Conservation (phyloP, 2,888 invertebrate genomes). For the Blomia tropicalis region DNA sequence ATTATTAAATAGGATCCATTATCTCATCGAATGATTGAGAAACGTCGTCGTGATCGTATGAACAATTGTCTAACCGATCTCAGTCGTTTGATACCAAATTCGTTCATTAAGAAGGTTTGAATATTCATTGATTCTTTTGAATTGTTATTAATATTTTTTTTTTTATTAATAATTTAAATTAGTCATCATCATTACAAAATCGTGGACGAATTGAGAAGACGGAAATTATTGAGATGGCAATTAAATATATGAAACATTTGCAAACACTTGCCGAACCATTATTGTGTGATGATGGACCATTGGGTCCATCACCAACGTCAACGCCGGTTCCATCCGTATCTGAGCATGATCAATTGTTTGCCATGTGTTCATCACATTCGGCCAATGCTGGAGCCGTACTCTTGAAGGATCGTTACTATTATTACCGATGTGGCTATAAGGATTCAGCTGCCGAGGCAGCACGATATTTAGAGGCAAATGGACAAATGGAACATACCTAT, state of each 20-base stretch:
- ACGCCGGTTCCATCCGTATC: not conserved
- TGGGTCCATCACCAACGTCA: slow-evolving; percentile 2
- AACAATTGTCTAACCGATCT: slow-evolving; percentile 89
- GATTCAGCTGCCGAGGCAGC: slow-evolving; percentile 78
- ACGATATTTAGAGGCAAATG: slow-evolving; percentile 69
- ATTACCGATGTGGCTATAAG: slow-evolving; percentile 64
- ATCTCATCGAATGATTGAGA: slow-evolving; percentile 95
- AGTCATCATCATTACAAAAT: slow-evolving; percentile 41
- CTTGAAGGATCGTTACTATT: not conserved
- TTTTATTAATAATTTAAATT: not conserved
- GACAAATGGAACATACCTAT: slow-evolving; percentile 36
- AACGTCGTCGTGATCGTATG: slow-evolving; percentile 84
- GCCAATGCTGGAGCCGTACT: not conserved
- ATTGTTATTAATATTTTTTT: slow-evolving; percentile 12
- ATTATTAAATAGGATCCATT: slow-evolving; percentile 57
- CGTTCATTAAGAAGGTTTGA: slow-evolving; percentile 63
- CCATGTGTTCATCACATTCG: not conserved
- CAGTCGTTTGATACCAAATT: slow-evolving; percentile 75
- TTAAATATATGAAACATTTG: slow-evolving; percentile 74
- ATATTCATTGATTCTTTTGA: not conserved
- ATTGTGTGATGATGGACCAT: not conserved
- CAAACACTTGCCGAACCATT: slow-evolving; percentile 36
- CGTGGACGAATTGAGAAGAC: slow-evolving; percentile 90
- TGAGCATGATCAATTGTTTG: slow-evolving; percentile 16
- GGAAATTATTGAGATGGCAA: slow-evolving; percentile 95